Percentiles rank a stretch among this genome's conserved stretches.
Conservation (phyloP, 1,140 invertebrate genomes). For the Magallana gigas region DNA sequence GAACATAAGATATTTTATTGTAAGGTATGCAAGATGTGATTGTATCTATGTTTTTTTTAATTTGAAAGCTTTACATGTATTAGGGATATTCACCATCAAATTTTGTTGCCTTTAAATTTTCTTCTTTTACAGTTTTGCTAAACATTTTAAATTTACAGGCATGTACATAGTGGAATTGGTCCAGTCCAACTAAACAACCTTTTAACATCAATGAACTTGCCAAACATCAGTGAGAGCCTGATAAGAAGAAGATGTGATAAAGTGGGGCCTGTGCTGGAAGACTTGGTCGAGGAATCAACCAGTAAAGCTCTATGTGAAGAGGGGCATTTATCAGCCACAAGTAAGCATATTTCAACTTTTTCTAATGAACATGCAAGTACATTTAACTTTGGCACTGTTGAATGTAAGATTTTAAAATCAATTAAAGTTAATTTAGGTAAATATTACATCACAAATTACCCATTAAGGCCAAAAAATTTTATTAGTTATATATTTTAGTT, state of each 20-base stretch:
- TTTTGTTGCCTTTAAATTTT: neutral
- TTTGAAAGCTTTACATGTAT: neutral
- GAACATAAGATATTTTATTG: neutral
- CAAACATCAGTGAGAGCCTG: slow-evolving; percentile 28
- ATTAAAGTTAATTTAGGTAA: neutral
- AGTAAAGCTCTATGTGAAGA: neutral
- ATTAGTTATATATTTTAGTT: neutral
- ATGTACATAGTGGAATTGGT: slow-evolving; percentile 35
- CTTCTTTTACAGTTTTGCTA: neutral
- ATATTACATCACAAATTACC: neutral
- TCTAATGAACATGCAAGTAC: neutral
- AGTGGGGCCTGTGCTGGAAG: neutral
- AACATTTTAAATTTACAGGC: slow-evolving; percentile 10
- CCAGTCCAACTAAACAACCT: slow-evolving; percentile 15
- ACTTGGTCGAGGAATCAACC: neutral
- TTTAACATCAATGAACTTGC: slow-evolving; percentile 9
- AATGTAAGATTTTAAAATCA: neutral
- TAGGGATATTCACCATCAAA: neutral
- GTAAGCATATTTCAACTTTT: neutral
- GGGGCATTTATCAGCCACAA: neutral
- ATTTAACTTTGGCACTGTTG: neutral
- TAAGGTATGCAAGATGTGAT: neutral
- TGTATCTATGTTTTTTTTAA: neutral
- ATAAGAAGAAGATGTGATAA: slow-evolving; percentile 14
- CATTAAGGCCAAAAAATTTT: neutral